Conservation (phyloP, 2,113 vertebrate genomes). For the Pomatostomus ruficeps region DNA sequence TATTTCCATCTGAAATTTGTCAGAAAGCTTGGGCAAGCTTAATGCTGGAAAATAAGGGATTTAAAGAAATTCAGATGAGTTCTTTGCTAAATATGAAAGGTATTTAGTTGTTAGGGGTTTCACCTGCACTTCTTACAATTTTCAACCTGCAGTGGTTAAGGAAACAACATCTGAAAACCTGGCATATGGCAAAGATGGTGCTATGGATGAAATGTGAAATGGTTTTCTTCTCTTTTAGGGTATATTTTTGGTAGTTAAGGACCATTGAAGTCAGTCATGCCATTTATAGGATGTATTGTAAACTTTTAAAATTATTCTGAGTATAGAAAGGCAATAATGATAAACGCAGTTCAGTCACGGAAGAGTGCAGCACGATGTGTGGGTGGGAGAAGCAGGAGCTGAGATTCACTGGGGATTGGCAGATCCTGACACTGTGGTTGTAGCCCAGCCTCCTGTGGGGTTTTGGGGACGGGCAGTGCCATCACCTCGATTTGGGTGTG, state of each 20-base stretch:
- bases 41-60: background rate
- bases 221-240: background rate
- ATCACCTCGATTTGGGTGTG: rapidly evolving
- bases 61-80: background rate
- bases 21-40: background rate
- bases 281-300: background rate
- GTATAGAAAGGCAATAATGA: background rate
- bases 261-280: background rate
- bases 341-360: background rate
- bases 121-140: rapidly evolving
- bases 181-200: background rate
- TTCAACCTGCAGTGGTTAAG: background rate
- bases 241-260: background rate
- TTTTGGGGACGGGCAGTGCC: background rate
- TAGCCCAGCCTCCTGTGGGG: background rate
- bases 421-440: background rate
- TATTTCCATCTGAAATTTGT: background rate
- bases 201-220: background rate
- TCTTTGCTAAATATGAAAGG: background rate
- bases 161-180: background rate
- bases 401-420: background rate
- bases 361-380: background rate
- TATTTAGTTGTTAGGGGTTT: background rate
- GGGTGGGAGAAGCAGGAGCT: background rate
- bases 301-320: background rate